Evolutionary conservation across 2,113 vertebrate species (phyloP).

Genomic region (Pleuronectes platessa): DNA sequence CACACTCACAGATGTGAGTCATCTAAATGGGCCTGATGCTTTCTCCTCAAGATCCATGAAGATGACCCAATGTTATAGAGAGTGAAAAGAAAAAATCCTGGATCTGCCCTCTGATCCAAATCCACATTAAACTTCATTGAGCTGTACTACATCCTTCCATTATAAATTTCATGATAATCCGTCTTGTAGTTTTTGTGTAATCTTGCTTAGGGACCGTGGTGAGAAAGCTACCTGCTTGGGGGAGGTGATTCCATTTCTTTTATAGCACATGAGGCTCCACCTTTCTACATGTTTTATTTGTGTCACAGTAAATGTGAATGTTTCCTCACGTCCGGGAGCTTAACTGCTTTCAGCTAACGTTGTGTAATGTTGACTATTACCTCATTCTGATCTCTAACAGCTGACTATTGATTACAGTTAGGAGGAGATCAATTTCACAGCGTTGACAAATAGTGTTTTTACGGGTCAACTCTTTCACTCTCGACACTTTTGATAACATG

Average conservation of each 20-base stretch:
- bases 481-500: background rate
- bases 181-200: too few relatives aligned
- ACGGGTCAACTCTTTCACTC: background rate
- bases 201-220: too few relatives aligned
- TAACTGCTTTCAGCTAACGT: constrained; percentile 7
- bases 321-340: background rate
- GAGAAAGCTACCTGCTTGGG: too few relatives aligned
- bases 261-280: background rate
- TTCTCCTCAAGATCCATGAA: too few relatives aligned
- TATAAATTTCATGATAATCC: too few relatives aligned
- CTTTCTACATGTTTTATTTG: background rate
- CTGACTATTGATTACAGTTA: constrained; percentile 31
- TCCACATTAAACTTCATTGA: too few relatives aligned
- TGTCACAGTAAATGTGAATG: background rate
- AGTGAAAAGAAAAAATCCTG: too few relatives aligned
- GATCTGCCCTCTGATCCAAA: too few relatives aligned
- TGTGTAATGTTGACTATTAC: constrained; percentile 44
- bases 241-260: background rate
- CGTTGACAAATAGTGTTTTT: background rate
- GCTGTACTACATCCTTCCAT: too few relatives aligned
- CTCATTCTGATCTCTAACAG: constrained; percentile 30
- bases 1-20: too few relatives aligned
- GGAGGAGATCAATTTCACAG: constrained; percentile 23
- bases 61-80: too few relatives aligned
- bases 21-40: too few relatives aligned